A percentile compares a stretch with the other conserved stretches of the same genome.
phyloP scores from a whole-genome alignment of 2,797 vertebrate genomes.

The Poecilia gillii region DNA sequence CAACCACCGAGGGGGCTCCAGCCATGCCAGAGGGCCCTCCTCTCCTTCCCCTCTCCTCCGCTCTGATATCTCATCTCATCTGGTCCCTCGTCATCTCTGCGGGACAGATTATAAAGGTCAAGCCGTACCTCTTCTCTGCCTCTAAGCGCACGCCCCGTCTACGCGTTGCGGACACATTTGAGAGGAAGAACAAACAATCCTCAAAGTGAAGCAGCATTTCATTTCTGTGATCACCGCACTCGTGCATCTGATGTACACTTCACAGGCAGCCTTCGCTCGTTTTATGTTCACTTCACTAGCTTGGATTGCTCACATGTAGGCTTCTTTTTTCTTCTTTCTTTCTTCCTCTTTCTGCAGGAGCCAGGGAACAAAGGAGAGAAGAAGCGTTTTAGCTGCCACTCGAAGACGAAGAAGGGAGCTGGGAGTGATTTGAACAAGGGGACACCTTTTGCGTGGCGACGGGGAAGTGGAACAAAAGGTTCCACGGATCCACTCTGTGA shows the following conservation, averaged over 20 bases:
- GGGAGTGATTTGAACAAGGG: slow-evolving; percentile 42
- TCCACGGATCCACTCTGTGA: slow-evolving; percentile 21
- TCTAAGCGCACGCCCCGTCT: not conserved
- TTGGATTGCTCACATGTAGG: slow-evolving; percentile 35
- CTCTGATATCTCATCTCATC: slow-evolving; percentile 44
- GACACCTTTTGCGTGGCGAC: slow-evolving; percentile 28
- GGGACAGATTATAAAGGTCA: slow-evolving; percentile 53
- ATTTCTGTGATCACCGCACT: slow-evolving; percentile 47
- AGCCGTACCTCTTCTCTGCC: slow-evolving; percentile 22
- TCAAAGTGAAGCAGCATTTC: slow-evolving; percentile 43
- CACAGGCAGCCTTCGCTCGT: slow-evolving; percentile 43
- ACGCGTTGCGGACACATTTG: not conserved
- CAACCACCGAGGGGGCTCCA: slow-evolving; percentile 73
- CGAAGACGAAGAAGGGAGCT: slow-evolving; percentile 45
- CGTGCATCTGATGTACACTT: slow-evolving; percentile 60
- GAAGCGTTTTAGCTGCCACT: slow-evolving; percentile 47
- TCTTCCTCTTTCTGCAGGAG: slow-evolving; percentile 12
- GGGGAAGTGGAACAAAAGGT: slow-evolving; percentile 27
- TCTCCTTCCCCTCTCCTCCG: slow-evolving; percentile 34
- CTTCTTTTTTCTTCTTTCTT: slow-evolving; percentile 7
- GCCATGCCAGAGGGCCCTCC: slow-evolving; percentile 68
- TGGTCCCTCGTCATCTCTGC: slow-evolving; percentile 50
- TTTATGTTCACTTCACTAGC: slow-evolving; percentile 64
- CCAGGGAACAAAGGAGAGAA: slow-evolving; percentile 32
- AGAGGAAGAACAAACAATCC: slow-evolving; percentile 23